Percentiles rank a stretch among this genome's conserved stretches.
Evolutionary conservation across 2,113 vertebrate species (phyloP).

Genomic region (Salvator merianae): DNA sequence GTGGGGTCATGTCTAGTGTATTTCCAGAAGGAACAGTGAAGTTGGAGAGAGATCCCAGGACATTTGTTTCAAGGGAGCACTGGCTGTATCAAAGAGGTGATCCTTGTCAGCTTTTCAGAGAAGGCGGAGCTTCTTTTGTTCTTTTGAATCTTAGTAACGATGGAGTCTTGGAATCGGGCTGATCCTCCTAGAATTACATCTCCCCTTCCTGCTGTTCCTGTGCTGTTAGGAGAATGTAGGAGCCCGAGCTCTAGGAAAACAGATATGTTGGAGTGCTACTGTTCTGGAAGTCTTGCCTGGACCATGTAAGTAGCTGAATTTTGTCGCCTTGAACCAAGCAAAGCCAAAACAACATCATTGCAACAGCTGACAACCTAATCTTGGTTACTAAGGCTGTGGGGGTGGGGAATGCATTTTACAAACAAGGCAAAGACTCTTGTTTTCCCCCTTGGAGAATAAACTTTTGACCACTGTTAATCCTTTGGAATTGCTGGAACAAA

Average conservation of each 20-base stretch:
- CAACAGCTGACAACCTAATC: background rate
- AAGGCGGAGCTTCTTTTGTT: constrained; percentile 18
- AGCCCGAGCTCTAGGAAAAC: background rate
- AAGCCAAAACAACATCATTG: background rate
- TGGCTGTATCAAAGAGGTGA: background rate
- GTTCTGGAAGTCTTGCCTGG: constrained; percentile 4
- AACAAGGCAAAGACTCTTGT: background rate
- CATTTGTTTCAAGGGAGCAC: background rate
- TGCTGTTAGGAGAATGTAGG: background rate
- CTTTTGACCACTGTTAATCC: background rate
- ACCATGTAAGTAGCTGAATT: constrained; percentile 29
- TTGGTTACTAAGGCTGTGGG: background rate
- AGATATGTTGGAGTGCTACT: background rate
- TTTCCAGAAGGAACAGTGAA: background rate
- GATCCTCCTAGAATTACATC: background rate
- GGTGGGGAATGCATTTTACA: too few relatives aligned
- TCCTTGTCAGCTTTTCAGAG: background rate
- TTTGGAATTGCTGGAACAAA: background rate
- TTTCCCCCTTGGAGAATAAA: background rate
- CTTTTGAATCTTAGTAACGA: constrained; percentile 12
- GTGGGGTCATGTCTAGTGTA: background rate
- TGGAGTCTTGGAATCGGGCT: constrained; percentile 3
- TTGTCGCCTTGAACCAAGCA: background rate
- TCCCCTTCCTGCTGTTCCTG: background rate
- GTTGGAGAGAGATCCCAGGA: background rate